Base-by-base conservation (phyloP, 2,888 invertebrate genomes). In the Oxytorus armatus region DNA sequence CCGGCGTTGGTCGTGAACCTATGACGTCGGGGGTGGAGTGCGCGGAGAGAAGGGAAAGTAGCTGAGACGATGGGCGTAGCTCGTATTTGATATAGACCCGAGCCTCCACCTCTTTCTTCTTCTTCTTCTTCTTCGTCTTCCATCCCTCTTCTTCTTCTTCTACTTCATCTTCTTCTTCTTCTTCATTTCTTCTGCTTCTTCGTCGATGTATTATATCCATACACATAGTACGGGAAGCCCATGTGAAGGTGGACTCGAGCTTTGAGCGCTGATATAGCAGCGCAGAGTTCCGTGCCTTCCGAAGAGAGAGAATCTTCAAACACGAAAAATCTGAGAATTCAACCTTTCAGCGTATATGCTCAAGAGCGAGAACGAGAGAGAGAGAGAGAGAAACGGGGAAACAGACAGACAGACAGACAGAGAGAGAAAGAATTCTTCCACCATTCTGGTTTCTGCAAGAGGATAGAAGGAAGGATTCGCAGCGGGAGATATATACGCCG, bases 61-160 rank as follows among this genome's bases (percentile, higher is more conserved):
- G 84, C 77, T 81, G 84, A 83, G 85, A 81, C 82, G 82, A 89
- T 88, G 87, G 89, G 89, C 88, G 88, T 88, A 85, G 87, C 84
- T 87, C 84, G 84, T 87, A 86, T 89, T 88, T 88, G 89, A 88
- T 88, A 88, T 88, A 88, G 87, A 88, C 87, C 86, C 88, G 84
- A 85, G 82, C 87, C 87, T 87, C 87, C 86, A 85, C 87, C 87
- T 86, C 84, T 83, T 85, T 84, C 76, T 74, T 83, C 79, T 69
- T 53, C 51, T 61, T 72, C 61, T 23, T 68, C 39, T 3, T 55
- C 75, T 42, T 53, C 53, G 21, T 68, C 23, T 25, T 23, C 59
- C 36, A n/a, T 33, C 18, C 44, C 18, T 55, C 47, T 44, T 47
- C 70, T 55, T 33, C 78, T 47, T 70, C 47, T 47, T 68, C 39